phyloP scores from a whole-genome alignment of 1,140 invertebrate species.

The Hylyphantes graminicola region DNA sequence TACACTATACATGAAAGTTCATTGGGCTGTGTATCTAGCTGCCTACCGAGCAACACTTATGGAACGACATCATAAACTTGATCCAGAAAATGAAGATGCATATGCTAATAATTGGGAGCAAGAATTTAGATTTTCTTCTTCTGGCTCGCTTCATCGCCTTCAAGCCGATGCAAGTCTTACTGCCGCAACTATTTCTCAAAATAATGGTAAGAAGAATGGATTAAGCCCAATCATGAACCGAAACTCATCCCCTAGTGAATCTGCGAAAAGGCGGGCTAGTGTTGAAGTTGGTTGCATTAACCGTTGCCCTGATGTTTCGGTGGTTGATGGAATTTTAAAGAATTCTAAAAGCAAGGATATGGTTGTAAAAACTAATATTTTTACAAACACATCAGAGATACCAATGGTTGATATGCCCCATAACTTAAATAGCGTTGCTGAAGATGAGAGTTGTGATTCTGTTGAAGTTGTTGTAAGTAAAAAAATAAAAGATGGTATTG shows the following conservation, averaged over 20 bases:
- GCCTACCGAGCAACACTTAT: constrained; percentile 62
- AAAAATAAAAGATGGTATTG: constrained; percentile 38
- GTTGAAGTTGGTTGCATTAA: constrained; percentile 53
- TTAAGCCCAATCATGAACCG: constrained; percentile 30
- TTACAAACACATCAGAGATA: constrained; percentile 33
- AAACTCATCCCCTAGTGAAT: constrained; percentile 5
- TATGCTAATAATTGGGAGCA: constrained; percentile 52
- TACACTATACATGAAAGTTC: constrained; percentile 65
- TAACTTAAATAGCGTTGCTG: constrained; percentile 42
- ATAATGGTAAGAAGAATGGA: constrained; percentile 12
- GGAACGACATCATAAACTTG: constrained; percentile 60
- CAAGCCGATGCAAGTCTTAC: constrained; percentile 9
- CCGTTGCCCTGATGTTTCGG: constrained; percentile 19
- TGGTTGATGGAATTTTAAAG: constrained; percentile 35
- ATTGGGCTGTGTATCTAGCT: constrained; percentile 63
- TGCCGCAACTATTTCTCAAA: constrained; percentile 1
- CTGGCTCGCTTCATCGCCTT: constrained; percentile 46
- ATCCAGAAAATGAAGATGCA: constrained; percentile 50
- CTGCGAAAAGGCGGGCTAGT: constrained; percentile 37
- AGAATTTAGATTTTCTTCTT: constrained; percentile 29
- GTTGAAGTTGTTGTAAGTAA: constrained; percentile 46
- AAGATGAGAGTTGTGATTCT: constrained; percentile 48
- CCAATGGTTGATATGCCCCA: constrained; percentile 55
- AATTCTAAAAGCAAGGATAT: constrained; percentile 32
- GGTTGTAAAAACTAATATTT: not conserved